Percentiles rank a stretch among this genome's conserved stretches.
Evolutionary conservation across 2,797 vertebrate genomes (phyloP).

Genomic region (Helicolenus hilgendorfi): DNA sequence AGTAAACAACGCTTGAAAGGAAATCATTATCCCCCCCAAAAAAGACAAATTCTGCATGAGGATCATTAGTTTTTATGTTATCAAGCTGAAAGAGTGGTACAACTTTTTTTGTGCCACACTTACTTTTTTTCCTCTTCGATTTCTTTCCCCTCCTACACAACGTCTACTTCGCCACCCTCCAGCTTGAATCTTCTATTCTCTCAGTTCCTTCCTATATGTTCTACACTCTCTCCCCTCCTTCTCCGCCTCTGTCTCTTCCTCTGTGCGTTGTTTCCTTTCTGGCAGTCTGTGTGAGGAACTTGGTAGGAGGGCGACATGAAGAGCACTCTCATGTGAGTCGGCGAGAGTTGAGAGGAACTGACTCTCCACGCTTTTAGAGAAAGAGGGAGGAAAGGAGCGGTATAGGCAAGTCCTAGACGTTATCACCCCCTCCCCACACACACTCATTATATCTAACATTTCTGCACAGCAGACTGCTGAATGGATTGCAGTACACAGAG

Average conservation of each 20-base stretch:
- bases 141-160: conserved; percentile 44
- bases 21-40: conserved; percentile 44
- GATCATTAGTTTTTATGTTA: conserved; percentile 38
- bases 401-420: conserved; percentile 45
- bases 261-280: conserved; percentile 55
- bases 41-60: conserved; percentile 12
- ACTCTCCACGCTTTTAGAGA: conserved; percentile 45
- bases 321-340: conserved; percentile 65
- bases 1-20: conserved; percentile 63
- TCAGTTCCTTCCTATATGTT: conserved; percentile 69
- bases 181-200: conserved; percentile 66
- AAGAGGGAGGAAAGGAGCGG: conserved; percentile 18
- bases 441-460: conserved; percentile 56
- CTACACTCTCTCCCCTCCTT: conserved; percentile 42
- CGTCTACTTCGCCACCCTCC: conserved; percentile 43
- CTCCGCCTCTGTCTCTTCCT: conserved; percentile 44
- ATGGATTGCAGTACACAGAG: conserved; percentile 40
- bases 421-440: background rate
- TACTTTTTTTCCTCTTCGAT: background rate
- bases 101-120: conserved; percentile 21
- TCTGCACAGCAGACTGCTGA: conserved; percentile 55
- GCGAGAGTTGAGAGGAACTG: conserved; percentile 59
- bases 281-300: conserved; percentile 65
- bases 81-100: conserved; percentile 19
- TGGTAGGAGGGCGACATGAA: conserved; percentile 76